A percentile compares a stretch with the other conserved stretches of the same genome.
These are phyloP conservation scores for Acanthopagrus latus DNA, from an alignment of 2,797 vertebrate genomes.

Conservation along the genomic window DNA sequence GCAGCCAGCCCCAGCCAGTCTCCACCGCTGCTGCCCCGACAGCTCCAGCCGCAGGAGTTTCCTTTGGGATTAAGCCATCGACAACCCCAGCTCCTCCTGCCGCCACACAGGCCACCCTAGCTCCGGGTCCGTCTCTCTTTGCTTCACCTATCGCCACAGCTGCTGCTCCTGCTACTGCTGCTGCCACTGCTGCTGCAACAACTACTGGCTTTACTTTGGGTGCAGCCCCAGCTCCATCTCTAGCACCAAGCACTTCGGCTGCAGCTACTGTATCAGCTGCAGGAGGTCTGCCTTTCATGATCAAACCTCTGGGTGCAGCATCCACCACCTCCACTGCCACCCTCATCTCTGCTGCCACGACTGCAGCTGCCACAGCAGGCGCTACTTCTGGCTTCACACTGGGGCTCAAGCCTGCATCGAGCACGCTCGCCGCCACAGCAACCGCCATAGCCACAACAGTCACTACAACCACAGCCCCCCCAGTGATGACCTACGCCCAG, in stretches of 20 bases:
- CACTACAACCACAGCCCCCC: conserved; percentile 61
- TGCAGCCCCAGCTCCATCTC: conserved; percentile 24
- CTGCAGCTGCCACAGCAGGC: conserved; percentile 58
- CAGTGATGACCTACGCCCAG: conserved; percentile 94
- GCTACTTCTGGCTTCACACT: conserved; percentile 73
- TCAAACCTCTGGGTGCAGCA: conserved; percentile 81
- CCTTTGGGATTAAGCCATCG: conserved; percentile 88
- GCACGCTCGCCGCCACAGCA: conserved; percentile 32
- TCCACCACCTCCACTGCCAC: conserved; percentile 41
- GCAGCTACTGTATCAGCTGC: conserved; percentile 58
- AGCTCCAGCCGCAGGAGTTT: conserved; percentile 65
- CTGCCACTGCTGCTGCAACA: conserved; percentile 59
- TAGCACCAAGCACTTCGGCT: conserved; percentile 51
- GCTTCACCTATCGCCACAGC: conserved; percentile 73
- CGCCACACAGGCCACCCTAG: conserved; percentile 42
- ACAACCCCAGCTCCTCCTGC: conserved; percentile 80
- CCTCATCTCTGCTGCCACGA: conserved; percentile 40
- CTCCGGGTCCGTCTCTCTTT: conserved; percentile 80
- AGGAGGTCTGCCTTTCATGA: conserved; percentile 72
- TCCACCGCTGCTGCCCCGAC: conserved; percentile 42
- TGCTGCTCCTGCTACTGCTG: conserved; percentile 32
- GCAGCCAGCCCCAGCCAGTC: conserved; percentile 57
- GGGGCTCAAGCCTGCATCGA: conserved; percentile 76
- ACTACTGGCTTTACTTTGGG: conserved; percentile 74
- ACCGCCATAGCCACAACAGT: conserved; percentile 40